These are phyloP conservation scores for Ellobium chinense DNA, from an alignment of 2,888 invertebrate species.

Conservation along the genomic window DNA sequence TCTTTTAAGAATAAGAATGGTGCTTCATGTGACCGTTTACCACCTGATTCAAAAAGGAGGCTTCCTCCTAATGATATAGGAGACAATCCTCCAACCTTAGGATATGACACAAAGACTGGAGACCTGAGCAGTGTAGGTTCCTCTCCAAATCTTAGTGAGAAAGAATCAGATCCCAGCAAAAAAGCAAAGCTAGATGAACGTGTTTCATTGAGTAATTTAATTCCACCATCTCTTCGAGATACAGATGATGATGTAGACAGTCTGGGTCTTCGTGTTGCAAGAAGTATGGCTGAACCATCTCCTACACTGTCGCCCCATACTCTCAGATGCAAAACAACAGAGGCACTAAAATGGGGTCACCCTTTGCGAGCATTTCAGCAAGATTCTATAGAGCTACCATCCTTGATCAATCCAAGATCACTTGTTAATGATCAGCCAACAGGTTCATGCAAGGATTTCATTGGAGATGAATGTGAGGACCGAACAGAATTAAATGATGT, in stretches of 20 bases:
- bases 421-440: background rate
- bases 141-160: background rate
- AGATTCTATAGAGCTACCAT: too few relatives aligned
- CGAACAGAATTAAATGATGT: background rate
- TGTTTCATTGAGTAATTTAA: constrained; percentile 14
- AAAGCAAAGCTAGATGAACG: background rate
- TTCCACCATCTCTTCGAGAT: constrained; percentile 17
- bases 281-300: background rate
- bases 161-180: background rate
- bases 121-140: background rate
- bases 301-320: background rate
- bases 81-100: too few relatives aligned
- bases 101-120: background rate
- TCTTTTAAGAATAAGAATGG: too few relatives aligned
- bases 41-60: too few relatives aligned
- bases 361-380: background rate
- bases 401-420: too few relatives aligned
- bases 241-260: constrained; percentile 41
- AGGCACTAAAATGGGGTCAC: background rate
- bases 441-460: background rate
- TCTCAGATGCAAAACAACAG: background rate
- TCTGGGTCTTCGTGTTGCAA: background rate
- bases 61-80: too few relatives aligned
- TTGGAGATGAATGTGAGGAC: background rate
- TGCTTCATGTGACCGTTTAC: too few relatives aligned